Evolutionary conservation across 2,113 vertebrate species (phyloP).

Genomic region (Struthio camelus): DNA sequence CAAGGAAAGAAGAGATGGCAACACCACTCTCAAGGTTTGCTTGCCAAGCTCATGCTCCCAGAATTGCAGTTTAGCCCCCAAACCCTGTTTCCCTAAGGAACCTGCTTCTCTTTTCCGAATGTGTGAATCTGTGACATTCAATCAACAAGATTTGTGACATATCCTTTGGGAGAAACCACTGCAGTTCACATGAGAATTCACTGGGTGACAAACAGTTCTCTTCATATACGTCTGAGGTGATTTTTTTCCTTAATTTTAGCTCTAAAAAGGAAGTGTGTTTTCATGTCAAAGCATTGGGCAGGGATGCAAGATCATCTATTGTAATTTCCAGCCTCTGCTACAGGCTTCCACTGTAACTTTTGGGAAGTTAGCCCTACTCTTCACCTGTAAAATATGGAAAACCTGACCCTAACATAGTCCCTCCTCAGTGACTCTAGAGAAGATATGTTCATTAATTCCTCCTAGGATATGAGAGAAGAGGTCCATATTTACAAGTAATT

Average conservation of each 20-base stretch:
- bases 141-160: not conserved
- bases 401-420: not conserved
- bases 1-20: not conserved
- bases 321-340: not conserved
- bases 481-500: not conserved
- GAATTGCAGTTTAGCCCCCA: not conserved
- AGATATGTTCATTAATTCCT: not conserved
- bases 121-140: not conserved
- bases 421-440: not conserved
- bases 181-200: not conserved
- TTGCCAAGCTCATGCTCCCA: not conserved
- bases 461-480: not conserved
- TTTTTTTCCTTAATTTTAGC: not conserved
- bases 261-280: not conserved
- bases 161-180: not conserved
- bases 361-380: not conserved
- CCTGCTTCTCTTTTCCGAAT: not conserved
- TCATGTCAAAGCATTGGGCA: not conserved
- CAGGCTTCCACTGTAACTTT: not conserved
- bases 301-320: not conserved
- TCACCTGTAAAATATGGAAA: not conserved
- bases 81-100: not conserved
- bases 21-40: fast-evolving
- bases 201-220: not conserved
- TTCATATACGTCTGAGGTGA: not conserved